Base-by-base conservation (phyloP, 2,888 invertebrate species). In the Ischnus inquisitorius region DNA sequence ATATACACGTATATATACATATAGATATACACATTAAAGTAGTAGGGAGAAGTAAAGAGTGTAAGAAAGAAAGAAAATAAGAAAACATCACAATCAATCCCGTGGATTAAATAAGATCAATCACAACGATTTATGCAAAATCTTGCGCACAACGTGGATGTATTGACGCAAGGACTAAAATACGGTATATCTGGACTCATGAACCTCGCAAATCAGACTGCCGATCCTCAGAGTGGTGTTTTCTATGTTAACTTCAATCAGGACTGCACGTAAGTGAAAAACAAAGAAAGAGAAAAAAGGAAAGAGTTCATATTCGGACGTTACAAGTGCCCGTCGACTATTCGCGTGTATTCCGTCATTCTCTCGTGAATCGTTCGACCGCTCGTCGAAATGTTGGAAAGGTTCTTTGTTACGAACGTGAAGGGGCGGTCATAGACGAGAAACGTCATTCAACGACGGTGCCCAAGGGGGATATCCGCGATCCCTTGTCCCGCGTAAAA, bases 241-340 rank as follows among this genome's bases (percentile, higher is more conserved):
- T 97, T 97, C 94, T 98, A 98, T 94, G 98, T 98, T 91, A 98
- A 98, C 95, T 99, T 99, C 94, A 99, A 99, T 94, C 99, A 99
- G 94, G 99, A 99, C 94, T 97, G 97, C 96, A 97, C 98, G 99
- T 99, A 97, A 97, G 98, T 96, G 22, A 28, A n/a, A 16, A 68
- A n/a, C 39, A 12, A 34, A 46, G 1, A 25, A 34, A 71, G 14
- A 43, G n/a, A 79, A 25, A 48, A 57, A 19, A 16, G 28, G 46
- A 46, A n/a, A 12, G n/a, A 12, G 46, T 14, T 46, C 14, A 14
- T 14, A n/a, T 46, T 14, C n/a, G 14, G 46, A 46, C 0, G 46
- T 46, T n/a, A 1, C 12, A 46, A n/a, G 3, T 22, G 54, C 54
- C 16, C 54, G 12, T 22, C 10, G 22, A 19, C 54, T 22, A 19